These are phyloP conservation scores for Cacatua alba DNA, from an alignment of 2,113 vertebrate species.

Conservation along the genomic window DNA sequence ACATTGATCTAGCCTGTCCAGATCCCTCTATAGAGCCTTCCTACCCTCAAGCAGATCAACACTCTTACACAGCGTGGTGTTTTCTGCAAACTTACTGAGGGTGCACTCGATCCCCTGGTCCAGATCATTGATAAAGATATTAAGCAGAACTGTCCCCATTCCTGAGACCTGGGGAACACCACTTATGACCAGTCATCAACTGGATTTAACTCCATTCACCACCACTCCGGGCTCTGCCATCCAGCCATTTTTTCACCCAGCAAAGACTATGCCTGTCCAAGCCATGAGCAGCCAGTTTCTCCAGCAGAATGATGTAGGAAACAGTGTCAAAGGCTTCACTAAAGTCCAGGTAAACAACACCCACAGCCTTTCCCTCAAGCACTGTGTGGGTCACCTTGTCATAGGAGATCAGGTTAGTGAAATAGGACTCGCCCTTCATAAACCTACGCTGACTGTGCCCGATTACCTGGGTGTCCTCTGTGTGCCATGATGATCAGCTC, in stretches of 20 bases:
- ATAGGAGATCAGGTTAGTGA: not conserved
- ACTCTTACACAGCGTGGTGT: too few relatives aligned
- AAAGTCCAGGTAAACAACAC: not conserved
- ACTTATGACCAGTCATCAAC: not conserved
- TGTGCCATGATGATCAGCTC: fast-evolving
- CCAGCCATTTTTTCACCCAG: not conserved
- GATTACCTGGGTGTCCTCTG: not conserved
- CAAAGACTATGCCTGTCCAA: not conserved
- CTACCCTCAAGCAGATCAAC: not conserved
- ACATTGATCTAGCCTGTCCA: not conserved
- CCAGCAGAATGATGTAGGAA: not conserved
- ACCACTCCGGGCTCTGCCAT: not conserved
- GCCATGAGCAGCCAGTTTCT: not conserved
- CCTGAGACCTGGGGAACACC: not conserved
- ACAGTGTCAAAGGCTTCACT: not conserved
- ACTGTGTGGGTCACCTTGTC: not conserved
- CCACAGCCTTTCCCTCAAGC: not conserved
- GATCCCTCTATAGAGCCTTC: not conserved
- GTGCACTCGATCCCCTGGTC: not conserved
- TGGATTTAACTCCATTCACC: not conserved
- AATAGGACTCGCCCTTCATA: not conserved
- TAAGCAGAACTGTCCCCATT: not conserved
- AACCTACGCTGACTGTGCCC: not conserved
- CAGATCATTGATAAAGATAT: not conserved
- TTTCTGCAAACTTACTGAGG: not conserved